Conservation (phyloP, 1,140 invertebrate species). For the Solen grandis region DNA sequence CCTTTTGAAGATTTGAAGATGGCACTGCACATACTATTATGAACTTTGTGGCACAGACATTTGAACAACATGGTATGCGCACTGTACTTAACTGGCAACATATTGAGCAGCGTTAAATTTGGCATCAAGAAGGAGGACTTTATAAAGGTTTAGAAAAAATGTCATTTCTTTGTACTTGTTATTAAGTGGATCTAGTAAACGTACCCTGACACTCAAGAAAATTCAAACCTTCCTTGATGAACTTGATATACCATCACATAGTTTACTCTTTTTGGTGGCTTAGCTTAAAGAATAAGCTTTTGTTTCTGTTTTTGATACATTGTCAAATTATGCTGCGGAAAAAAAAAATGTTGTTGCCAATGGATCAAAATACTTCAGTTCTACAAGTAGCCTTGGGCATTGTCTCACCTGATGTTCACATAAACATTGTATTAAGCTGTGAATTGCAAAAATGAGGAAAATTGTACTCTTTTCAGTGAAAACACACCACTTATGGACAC, state of each 20-base stretch:
- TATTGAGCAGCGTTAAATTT: background rate
- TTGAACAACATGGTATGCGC: background rate
- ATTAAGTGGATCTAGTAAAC: conserved; percentile 8
- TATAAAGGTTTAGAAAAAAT: conserved; percentile 20
- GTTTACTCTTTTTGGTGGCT: conserved; percentile 2
- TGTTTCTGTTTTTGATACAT: conserved; percentile 8
- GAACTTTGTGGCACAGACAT: conserved; percentile 1
- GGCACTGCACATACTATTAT: background rate
- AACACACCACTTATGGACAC: conserved; percentile 1
- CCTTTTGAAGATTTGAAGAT: background rate
- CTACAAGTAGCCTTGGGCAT: conserved; percentile 7
- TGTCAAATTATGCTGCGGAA: conserved; percentile 23
- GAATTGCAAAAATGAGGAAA: conserved; percentile 11
- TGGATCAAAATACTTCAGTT: conserved; percentile 13
- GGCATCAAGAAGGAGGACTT: conserved; percentile 9
- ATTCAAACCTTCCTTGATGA: conserved; percentile 21
- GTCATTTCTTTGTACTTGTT: conserved; percentile 18
- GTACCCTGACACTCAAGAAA: conserved; percentile 5
- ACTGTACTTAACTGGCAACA: conserved; percentile 4
- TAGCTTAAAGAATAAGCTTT: conserved; percentile 2
- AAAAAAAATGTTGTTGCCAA: conserved; percentile 20
- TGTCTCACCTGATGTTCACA: conserved; percentile 3
- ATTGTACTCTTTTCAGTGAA: conserved; percentile 11
- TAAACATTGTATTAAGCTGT: background rate
- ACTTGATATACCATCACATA: conserved; percentile 7